Base-by-base conservation (phyloP, 2,113 vertebrate genomes). In the Chelonoidis abingdonii region DNA sequence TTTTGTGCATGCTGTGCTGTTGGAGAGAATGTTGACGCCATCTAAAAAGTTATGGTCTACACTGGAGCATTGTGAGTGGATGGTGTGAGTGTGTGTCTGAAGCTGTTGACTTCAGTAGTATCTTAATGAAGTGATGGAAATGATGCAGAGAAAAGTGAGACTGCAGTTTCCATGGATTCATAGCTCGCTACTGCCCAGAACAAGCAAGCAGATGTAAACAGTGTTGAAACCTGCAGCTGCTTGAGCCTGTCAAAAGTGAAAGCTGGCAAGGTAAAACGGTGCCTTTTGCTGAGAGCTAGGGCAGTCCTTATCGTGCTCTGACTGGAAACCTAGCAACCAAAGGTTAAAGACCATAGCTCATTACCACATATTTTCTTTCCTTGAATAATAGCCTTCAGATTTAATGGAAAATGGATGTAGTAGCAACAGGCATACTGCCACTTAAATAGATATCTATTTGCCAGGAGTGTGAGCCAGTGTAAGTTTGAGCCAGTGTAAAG, bases 221-320 rank as follows among this genome's bases (percentile, higher is more conserved):
- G 25, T 84, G n/a, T 90, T 79, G 89, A 78, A 90, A 90, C 54
- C 54, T 35, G 72, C 82, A 97, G 93, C 94, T 97, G 92, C 89
- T 90, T 44, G 57, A 87, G 65, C 87, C 92, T 79, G 41, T 82
- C 89, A 85, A 54, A 54, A 80, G 78, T 35, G 72, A 84, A 44
- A 65, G 19, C 27, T 84, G 57, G 56, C n/a, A 95, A 72, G 47
- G 75, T 75, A 56, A 49, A 57, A 52, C 86, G 31, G 84, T 83
- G 80, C 47, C 50, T 84, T 93, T 91, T 91, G 87, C 83, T 82
- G 78, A 80, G 47, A 91, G 80, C 62, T 38, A 52, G 62, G 62
- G 83, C 59, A 75, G 87, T 57, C 49, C 88, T 75, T 75, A 41
- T 78, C 85, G 47, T 95, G 85, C 88, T 93, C 10, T 1, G 1